phyloP scores from a whole-genome alignment of 64 coral and sea anemone genomes.

The Actinia tenebrosa region DNA sequence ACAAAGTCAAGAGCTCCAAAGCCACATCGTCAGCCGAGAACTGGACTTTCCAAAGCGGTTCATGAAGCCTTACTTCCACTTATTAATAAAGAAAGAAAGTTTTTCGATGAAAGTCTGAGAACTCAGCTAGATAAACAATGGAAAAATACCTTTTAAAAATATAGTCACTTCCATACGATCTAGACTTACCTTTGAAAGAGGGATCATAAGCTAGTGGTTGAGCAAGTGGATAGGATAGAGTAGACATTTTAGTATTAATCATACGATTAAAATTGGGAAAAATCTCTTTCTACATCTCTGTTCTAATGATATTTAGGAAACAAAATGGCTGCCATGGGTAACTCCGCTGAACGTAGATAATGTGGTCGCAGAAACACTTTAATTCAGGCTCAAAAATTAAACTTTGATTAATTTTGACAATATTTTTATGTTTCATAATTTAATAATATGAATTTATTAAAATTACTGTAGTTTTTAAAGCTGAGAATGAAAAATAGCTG shows the following conservation, averaged over 20 bases:
- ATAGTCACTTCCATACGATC: background rate
- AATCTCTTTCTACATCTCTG: background rate
- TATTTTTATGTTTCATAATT: background rate
- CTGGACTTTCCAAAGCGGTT: slow-evolving; percentile 94
- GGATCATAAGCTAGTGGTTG: slow-evolving; percentile 78
- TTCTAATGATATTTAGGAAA: background rate
- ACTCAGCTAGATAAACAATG: background rate
- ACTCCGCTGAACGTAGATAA: background rate
- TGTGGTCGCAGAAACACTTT: background rate
- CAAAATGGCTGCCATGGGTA: background rate
- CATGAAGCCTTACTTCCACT: slow-evolving; percentile 94
- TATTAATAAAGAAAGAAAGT: slow-evolving; percentile 4
- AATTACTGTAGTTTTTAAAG: background rate
- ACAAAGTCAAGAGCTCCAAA: slow-evolving; percentile 84
- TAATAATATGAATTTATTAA: background rate
- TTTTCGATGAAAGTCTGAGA: background rate
- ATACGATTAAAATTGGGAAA: background rate
- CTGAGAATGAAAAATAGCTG: background rate
- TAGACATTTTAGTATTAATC: slow-evolving; percentile 49
- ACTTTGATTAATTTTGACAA: background rate
- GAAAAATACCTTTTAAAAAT: background rate
- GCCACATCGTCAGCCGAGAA: slow-evolving; percentile 91
- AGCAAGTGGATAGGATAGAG: slow-evolving; percentile 51
- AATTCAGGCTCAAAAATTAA: background rate
- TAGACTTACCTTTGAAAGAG: slow-evolving; percentile 72